phyloP scores from a whole-genome alignment of 2,797 vertebrate species.

The Melanotaenia parkinsoni region DNA sequence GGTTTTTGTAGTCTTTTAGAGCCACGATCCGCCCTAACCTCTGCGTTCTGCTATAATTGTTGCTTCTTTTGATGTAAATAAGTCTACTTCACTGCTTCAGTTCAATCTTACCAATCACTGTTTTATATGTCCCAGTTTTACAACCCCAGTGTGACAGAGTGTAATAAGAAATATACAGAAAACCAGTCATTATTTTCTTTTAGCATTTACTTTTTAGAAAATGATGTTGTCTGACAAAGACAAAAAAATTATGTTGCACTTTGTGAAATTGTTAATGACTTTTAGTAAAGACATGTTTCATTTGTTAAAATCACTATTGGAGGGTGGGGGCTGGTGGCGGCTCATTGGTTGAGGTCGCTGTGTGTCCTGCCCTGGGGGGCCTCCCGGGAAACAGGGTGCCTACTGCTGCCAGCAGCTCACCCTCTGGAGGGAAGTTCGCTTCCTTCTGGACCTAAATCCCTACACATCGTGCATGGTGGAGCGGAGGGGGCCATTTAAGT shows the following conservation, averaged over 20 bases:
- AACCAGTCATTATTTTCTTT: not conserved
- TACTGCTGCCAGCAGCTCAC: no score
- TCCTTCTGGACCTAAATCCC: no score
- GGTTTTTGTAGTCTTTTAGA: no score
- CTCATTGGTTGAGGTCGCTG: no score
- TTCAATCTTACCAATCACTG: not conserved
- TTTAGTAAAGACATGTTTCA: not conserved
- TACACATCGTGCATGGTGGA: no score
- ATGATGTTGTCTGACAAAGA: not conserved
- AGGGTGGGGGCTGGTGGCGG: no score
- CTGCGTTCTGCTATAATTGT: not conserved
- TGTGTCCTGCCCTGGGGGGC: no score
- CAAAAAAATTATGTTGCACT: not conserved
- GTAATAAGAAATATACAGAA: not conserved
- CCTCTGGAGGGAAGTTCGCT: no score
- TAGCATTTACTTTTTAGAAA: not conserved
- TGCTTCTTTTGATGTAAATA: not conserved
- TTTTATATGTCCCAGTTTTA: not conserved
- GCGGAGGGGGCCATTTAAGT: no score
- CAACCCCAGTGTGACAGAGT: not conserved
- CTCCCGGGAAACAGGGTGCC: no score
- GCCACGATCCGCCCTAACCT: no score
- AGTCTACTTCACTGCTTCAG: not conserved
- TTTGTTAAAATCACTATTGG: not conserved
- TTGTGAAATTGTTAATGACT: not conserved